phyloP scores from a whole-genome alignment of 1,140 invertebrate species.

The Mamestra configurata region DNA sequence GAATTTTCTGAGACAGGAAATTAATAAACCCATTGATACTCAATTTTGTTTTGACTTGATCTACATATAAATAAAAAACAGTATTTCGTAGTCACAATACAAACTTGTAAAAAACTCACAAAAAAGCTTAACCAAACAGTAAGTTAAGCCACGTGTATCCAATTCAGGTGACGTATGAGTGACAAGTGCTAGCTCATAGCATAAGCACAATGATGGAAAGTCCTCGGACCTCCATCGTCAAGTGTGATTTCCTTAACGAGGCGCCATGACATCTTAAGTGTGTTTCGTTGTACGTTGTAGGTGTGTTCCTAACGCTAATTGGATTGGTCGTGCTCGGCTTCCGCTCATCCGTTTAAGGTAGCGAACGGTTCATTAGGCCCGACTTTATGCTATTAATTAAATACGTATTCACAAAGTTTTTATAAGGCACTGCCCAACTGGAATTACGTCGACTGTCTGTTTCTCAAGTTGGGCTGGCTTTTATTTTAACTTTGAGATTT shows the following conservation, averaged over 20 bases:
- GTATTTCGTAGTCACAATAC: neutral
- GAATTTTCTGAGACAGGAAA: conserved; percentile 18
- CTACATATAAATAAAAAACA: no score
- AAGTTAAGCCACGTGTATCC: neutral
- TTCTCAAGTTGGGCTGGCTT: neutral
- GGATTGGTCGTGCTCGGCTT: conserved; percentile 80
- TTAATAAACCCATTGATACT: conserved; percentile 3
- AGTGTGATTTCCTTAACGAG: conserved; percentile 63
- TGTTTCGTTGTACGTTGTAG: conserved; percentile 81
- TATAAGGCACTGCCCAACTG: conserved; percentile 42
- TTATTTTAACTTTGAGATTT: neutral
- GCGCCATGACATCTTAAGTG: conserved; percentile 71
- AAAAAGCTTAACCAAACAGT: neutral
- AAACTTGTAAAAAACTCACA: neutral
- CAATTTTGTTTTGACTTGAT: no score
- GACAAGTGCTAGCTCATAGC: neutral
- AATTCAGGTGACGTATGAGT: conserved; percentile 1
- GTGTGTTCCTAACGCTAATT: conserved; percentile 80
- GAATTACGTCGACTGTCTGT: conserved; percentile 31
- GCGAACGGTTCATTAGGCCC: conserved; percentile 79
- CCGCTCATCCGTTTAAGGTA: conserved; percentile 83
- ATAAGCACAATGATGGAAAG: conserved; percentile 29
- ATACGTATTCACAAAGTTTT: conserved; percentile 69
- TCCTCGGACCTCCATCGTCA: conserved; percentile 44
- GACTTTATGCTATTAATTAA: conserved; percentile 80